These are phyloP conservation scores for fruit fly (Drosophila melanogaster) DNA, from an alignment of 1,140 invertebrate genomes.

Conservation along the genomic window Release_6_plus_ISO1_MT NT_037436.4:7137001-7137500, in stretches of 20 bases:
- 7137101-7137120: constrained; percentile 11
- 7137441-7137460: constrained; percentile 64
- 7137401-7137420: constrained; percentile 6
- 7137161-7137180: no score
- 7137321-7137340: background rate
- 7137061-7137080: constrained; percentile 21
- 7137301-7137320: background rate
- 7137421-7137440: constrained; percentile 49
- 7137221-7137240: no score
- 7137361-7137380: background rate
- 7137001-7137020: constrained; percentile 15
- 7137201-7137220: no score
- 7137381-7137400: background rate
- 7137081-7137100: constrained; percentile 28
- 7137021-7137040: constrained; percentile 39
- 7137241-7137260: no score
- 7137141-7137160: background rate
- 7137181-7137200: no score
- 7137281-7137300: no score
- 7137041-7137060: constrained; percentile 17
- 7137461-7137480: constrained; percentile 52
- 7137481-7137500: constrained; percentile 46
- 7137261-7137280: no score
- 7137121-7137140: background rate
- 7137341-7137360: background rate